Evolutionary conservation across 2,797 vertebrate genomes (phyloP).

Genomic region (Pangasius larnaudii): DNA sequence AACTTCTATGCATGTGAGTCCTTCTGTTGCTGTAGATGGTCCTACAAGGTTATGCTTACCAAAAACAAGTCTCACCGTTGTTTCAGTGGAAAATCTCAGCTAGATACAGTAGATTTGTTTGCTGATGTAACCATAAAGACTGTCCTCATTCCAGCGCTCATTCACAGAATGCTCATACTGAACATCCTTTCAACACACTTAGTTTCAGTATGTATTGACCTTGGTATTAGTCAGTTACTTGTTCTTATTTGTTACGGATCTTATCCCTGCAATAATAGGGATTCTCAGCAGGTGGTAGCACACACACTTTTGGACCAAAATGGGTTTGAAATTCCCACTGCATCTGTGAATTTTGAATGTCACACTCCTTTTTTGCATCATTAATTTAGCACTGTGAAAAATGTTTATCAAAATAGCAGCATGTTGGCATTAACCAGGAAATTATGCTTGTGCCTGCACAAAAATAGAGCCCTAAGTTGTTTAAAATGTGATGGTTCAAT

Average conservation of each 20-base stretch:
- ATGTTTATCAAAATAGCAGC: not conserved
- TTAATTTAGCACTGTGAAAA: not conserved
- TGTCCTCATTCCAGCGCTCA: not conserved
- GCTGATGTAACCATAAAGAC: not conserved
- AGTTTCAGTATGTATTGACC: not conserved
- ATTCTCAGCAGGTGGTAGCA: not conserved
- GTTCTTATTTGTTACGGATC: not conserved
- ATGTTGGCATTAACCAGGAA: not conserved
- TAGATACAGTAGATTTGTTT: not conserved
- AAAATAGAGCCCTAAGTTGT: not conserved
- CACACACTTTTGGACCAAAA: not conserved
- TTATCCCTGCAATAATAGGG: not conserved
- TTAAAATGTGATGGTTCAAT: not conserved
- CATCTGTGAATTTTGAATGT: not conserved
- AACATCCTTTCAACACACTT: not conserved
- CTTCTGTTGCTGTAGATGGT: not conserved
- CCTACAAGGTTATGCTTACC: not conserved
- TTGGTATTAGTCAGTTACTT: not conserved
- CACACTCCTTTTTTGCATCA: not conserved
- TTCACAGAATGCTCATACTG: not conserved
- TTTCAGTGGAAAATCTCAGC: not conserved
- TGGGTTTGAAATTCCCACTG: not conserved
- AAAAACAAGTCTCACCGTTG: not conserved
- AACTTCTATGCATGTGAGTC: not conserved
- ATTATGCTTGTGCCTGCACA: not conserved